phyloP scores from a whole-genome alignment of 2,888 invertebrate genomes.

The Belgica antarctica region DNA sequence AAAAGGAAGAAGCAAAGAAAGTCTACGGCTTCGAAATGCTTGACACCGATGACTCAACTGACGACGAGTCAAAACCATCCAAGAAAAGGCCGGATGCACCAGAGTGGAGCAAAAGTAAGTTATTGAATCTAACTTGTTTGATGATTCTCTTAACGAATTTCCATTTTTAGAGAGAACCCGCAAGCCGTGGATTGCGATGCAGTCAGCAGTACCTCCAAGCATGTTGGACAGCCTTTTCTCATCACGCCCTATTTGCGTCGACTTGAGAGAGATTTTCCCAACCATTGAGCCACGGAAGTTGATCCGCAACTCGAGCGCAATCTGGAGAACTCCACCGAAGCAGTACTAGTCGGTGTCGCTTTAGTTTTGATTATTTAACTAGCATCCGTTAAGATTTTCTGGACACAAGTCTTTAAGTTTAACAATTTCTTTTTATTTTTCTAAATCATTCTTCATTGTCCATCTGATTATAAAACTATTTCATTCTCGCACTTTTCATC shows the following conservation, averaged over 20 bases:
- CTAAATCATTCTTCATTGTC: no score
- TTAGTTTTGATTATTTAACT: no score
- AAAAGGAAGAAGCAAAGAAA: constrained; percentile 16
- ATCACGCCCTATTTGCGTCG: constrained; percentile 62
- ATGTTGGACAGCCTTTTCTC: constrained; percentile 63
- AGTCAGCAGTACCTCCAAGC: constrained; percentile 53
- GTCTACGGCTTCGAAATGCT: constrained; percentile 54
- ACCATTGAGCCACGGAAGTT: constrained; percentile 63
- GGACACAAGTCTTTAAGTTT: no score
- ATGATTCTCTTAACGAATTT: constrained; percentile 35
- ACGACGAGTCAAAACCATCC: constrained; percentile 53
- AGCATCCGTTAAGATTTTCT: no score
- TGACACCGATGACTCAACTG: constrained; percentile 55
- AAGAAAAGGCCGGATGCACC: constrained; percentile 52
- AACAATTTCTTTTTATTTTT: background rate
- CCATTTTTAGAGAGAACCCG: constrained; percentile 54
- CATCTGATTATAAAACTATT: no score
- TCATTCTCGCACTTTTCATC: no score
- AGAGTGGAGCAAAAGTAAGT: constrained; percentile 56
- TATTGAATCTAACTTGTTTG: constrained; percentile 21
- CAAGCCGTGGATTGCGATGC: constrained; percentile 55
- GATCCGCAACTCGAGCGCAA: constrained; percentile 70
- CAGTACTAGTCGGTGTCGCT: background rate
- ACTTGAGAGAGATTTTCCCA: constrained; percentile 68
- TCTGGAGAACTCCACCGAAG: constrained; percentile 69